These are phyloP conservation scores for Papilio aristodemus DNA, from an alignment of 1,140 invertebrate genomes.

Conservation along the genomic window DNA sequence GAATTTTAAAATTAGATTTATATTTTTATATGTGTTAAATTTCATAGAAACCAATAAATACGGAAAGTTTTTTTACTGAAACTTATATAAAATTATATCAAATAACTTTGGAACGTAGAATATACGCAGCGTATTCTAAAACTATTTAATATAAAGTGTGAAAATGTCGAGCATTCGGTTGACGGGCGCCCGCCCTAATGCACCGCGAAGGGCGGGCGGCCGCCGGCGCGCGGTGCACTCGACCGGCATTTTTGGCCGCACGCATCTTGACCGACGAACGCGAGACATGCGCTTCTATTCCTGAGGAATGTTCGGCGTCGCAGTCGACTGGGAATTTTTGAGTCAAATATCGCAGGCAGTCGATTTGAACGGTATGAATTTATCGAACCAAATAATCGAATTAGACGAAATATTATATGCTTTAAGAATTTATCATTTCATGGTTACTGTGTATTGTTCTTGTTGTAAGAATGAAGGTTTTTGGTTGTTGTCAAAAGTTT, in stretches of 20 bases:
- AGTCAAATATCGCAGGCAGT: neutral
- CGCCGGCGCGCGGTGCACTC: neutral
- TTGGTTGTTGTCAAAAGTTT: too few relatives aligned
- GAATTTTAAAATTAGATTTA: too few relatives aligned
- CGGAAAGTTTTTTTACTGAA: too few relatives aligned
- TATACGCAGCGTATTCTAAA: neutral
- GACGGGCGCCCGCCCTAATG: conserved; percentile 3
- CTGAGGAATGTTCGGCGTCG: conserved; percentile 12
- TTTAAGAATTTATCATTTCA: neutral
- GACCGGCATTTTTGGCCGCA: conserved; percentile 20
- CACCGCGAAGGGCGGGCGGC: neutral
- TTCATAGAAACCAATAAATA: too few relatives aligned
- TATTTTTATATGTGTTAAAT: too few relatives aligned
- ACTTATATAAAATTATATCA: too few relatives aligned
- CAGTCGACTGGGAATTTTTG: conserved; percentile 17
- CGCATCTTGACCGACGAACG: conserved; percentile 26
- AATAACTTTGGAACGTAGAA: too few relatives aligned
- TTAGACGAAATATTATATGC: neutral
- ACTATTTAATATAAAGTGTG: conserved; percentile 27
- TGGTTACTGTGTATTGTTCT: too few relatives aligned
- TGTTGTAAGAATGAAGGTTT: too few relatives aligned
- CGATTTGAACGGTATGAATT: neutral
- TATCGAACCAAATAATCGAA: neutral
- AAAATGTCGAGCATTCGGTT: conserved; percentile 8
- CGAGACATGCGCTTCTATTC: conserved; percentile 5